Base-by-base conservation (phyloP, 2,113 vertebrate species). In the Lasiurus borealis region DNA sequence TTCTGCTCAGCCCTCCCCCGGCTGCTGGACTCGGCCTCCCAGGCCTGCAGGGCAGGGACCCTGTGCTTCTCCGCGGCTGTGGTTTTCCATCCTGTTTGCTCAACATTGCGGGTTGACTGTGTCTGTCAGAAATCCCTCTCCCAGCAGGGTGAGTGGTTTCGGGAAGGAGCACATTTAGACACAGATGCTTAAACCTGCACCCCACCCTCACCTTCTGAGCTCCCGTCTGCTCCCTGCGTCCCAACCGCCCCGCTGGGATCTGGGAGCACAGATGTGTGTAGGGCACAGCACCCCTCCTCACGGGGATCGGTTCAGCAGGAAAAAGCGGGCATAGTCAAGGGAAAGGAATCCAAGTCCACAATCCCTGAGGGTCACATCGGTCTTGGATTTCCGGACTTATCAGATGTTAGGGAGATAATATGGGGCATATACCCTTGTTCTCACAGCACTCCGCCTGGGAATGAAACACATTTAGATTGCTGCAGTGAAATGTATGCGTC, bases 21-120 rank as follows among this genome's bases (percentile, higher is more conserved):
- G 34, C 82, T 10, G 78, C 82, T 52, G 59, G 84, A 36, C 29
- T 48, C 4, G 4, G 46, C 64, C 71, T 85, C 68, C 86, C n/a
- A 57, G 44, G 44, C 84, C 81, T 80, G 88, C 64, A 84, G n/a
- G 29, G 36, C 69, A 48, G 69, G 76, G 52, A 71, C 88, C 87
- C 89, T 7, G 6, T 44, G 36, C n/a, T 57, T 54, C 88, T 73
- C 87, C 0, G 14, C 1, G 86, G 73, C 34, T 76, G 86, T 34
- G 86, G 69, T 83, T 93, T 93, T 69, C 73, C 66, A 21, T 86
- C 82, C 95, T 94, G 50, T 83, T 95, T 95, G 84, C 95, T 92
- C 83, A 86, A 85, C 44, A 64, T 88, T 93, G 87, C 62, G 89
- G 85, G 40, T 48, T 86, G 81, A 29, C 59, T 46, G 21, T 78